Percentiles rank a stretch among this genome's conserved stretches.
Conservation (phyloP, 1,140 invertebrate genomes). For the Megathymus violae region DNA sequence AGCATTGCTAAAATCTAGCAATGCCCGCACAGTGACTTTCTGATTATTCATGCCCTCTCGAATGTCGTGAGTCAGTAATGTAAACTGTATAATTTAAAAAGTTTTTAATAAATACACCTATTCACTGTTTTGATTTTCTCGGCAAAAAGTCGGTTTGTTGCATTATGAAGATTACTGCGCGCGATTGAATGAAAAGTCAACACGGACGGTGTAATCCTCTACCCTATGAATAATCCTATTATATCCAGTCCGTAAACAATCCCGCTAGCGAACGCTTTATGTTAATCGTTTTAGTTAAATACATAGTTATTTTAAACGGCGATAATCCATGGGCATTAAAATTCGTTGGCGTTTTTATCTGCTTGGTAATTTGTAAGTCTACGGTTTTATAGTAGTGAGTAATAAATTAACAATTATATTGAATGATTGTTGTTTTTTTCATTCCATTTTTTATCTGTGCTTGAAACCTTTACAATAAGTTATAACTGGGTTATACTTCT, state of each 20-base stretch:
- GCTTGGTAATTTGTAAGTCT: not conserved
- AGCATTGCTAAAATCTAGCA: too few species aligned
- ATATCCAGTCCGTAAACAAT: constrained; percentile 20
- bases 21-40: too few species aligned
- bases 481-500: too few species aligned
- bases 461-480: too few species aligned
- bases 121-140: constrained; percentile 6
- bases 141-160: constrained; percentile 18
- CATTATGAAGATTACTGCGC: constrained; percentile 13
- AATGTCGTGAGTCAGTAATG: too few species aligned
- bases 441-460: too few species aligned
- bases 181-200: constrained; percentile 29
- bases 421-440: too few species aligned
- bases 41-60: too few species aligned
- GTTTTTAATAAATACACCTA: not conserved
- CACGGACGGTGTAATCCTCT: constrained; percentile 13
- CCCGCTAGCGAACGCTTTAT: constrained; percentile 2
- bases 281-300: constrained; percentile 9
- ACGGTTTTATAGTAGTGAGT: not conserved
- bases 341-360: not conserved
- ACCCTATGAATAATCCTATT: constrained; percentile 27
- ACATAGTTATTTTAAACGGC: constrained; percentile 1
- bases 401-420: too few species aligned
- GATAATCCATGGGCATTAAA: not conserved
- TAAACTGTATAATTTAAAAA: too few species aligned